Base-by-base conservation (phyloP, 2,797 vertebrate species). In the Anguilla pacifica region DNA sequence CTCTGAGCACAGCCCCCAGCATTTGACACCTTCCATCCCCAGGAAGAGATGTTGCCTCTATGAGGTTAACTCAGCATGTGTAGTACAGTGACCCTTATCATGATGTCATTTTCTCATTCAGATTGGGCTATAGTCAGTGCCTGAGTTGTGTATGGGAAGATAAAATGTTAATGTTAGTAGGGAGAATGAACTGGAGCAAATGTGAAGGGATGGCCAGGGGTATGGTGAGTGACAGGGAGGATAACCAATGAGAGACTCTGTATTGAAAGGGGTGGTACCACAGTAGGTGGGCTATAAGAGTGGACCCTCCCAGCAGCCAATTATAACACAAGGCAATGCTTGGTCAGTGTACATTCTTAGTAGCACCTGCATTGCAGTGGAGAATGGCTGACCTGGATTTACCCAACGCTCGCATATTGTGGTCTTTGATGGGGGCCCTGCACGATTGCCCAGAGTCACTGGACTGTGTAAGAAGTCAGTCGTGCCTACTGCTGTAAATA, bases 351-450 rank as follows among this genome's bases (percentile, higher is more conserved):
- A 81, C 67, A 70, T 83, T 84, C 83, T 89, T 59, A 15, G 46
- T 22, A 82, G 88, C 81, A 86, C 82, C 89, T 91, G 92, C 91
- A 90, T 82, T 91, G 88, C 88, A 90, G 88, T 85, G 86, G 64
- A 31, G 55, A 83, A 72, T n/a, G 53, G 10, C 28, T 90, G 91
- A 88, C 91, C 91, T 92, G 91, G 86, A 91, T 92, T 90, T 89
- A 86, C 86, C 90, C 64, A 17, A 89, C 77, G 85, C 51, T 79
- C 19, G 53, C 49, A 46, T 53, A 13, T 81, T 64, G 15, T 10
- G 85, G 57, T 55, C 43, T 86, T 87, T 49, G 31, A 31, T 28
- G 17, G 64, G 9, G 17, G 28, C 72, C 49, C 81, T 53, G 49
- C n/a, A 43, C 13, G 64, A n/a, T 22, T 25, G 31, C 22, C 43